Conservation (phyloP, 2,113 vertebrate genomes). For the Apodemus speciosus region DNA sequence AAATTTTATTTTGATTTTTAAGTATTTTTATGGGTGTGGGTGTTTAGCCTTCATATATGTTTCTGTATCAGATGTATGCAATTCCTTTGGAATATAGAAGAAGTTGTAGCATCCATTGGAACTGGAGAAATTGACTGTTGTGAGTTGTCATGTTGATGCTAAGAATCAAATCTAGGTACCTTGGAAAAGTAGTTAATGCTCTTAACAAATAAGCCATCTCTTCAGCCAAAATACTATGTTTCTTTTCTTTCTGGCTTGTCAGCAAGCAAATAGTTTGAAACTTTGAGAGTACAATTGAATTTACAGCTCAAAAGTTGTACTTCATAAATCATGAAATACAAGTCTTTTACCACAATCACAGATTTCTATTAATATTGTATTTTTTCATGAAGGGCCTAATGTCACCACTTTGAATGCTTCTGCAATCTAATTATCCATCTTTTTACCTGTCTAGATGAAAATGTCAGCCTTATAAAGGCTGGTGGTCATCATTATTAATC, state of each 20-base stretch:
- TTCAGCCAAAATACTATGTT: not conserved
- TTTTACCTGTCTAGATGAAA: slow-evolving; percentile 46
- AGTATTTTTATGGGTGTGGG: not conserved
- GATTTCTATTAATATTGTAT: not conserved
- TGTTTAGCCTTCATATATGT: not conserved
- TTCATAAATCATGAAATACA: not conserved
- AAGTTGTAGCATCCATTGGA: not conserved
- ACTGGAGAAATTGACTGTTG: not conserved
- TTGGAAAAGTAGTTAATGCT: not conserved
- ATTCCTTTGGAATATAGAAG: not conserved
- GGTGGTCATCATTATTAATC: slow-evolving; percentile 13
- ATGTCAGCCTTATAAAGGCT: slow-evolving; percentile 55
- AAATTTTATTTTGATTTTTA: not conserved
- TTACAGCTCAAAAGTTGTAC: not conserved
- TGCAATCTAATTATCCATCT: slow-evolving; percentile 52
- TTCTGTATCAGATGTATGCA: not conserved
- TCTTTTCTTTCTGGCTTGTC: not conserved
- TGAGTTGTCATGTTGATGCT: not conserved
- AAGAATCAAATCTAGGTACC: too few species aligned
- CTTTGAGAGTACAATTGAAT: not conserved
- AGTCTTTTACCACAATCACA: not conserved
- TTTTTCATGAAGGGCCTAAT: not conserved
- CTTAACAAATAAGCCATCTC: not conserved
- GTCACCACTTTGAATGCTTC: slow-evolving; percentile 1
- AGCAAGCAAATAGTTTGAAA: not conserved